These are phyloP conservation scores for Thunnus albacares DNA, from an alignment of 2,797 vertebrate species.

Conservation along the genomic window DNA sequence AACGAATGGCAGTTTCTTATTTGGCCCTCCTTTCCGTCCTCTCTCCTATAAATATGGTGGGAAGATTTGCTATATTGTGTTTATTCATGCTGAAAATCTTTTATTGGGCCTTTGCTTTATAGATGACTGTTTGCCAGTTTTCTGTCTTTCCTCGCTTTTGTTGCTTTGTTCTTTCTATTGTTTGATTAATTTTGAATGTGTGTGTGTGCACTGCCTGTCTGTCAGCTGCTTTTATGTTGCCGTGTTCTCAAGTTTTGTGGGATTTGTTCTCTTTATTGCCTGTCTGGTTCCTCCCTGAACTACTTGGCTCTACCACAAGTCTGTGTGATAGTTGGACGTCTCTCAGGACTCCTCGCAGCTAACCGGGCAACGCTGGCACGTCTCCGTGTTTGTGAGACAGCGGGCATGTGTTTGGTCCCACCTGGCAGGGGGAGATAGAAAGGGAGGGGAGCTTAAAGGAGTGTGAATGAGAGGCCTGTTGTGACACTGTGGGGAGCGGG, in stretches of 20 bases:
- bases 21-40: slow-evolving; percentile 30
- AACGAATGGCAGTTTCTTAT: slow-evolving; percentile 55
- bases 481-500: slow-evolving; percentile 77
- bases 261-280: slow-evolving; percentile 58
- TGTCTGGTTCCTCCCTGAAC: slow-evolving; percentile 55
- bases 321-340: slow-evolving; percentile 65
- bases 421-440: slow-evolving; percentile 77
- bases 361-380: slow-evolving; percentile 74
- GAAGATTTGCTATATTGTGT: slow-evolving; percentile 44
- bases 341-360: slow-evolving; percentile 66
- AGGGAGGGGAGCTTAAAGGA: slow-evolving; percentile 44
- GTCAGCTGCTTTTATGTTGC: slow-evolving; percentile 43
- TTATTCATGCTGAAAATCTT: slow-evolving; percentile 68
- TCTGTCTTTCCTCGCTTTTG: slow-evolving; percentile 15
- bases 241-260: slow-evolving; percentile 46
- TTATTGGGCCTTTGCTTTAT: slow-evolving; percentile 33
- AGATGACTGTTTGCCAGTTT: slow-evolving; percentile 17
- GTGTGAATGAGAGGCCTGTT: slow-evolving; percentile 83
- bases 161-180: slow-evolving; percentile 38
- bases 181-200: slow-evolving; percentile 42
- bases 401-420: slow-evolving; percentile 84
- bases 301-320: slow-evolving; percentile 49
- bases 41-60: slow-evolving; percentile 25
- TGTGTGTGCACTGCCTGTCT: slow-evolving; percentile 15
- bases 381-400: slow-evolving; percentile 78